Percentiles rank a stretch among this genome's conserved stretches.
Evolutionary conservation across 2,888 invertebrate species (phyloP).

Genomic region (Rhagonycha fulva): DNA sequence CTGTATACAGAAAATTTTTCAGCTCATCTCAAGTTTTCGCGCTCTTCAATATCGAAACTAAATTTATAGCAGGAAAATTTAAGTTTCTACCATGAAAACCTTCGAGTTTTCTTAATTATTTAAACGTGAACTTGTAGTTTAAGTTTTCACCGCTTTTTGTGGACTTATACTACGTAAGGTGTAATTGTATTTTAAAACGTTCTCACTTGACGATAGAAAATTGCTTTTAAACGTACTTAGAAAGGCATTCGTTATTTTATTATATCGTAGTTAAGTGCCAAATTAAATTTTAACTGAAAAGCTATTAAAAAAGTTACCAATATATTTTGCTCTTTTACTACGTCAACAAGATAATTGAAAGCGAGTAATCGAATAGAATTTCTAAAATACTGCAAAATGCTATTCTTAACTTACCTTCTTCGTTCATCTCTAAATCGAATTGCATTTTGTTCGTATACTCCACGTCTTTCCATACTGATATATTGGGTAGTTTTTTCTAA

Average conservation of each 20-base stretch:
- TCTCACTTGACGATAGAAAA: background rate
- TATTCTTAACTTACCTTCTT: background rate
- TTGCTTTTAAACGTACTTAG: background rate
- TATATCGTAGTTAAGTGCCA: background rate
- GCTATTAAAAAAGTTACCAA: background rate
- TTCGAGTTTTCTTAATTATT: background rate
- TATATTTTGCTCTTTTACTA: background rate
- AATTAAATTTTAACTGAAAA: background rate
- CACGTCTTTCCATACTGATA: too few relatives aligned
- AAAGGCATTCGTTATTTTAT: background rate
- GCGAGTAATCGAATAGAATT: background rate
- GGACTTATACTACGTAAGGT: background rate
- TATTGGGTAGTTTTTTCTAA: too few relatives aligned
- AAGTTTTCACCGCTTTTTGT: background rate
- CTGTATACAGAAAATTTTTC: background rate
- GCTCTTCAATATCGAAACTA: background rate
- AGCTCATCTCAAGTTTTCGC: background rate
- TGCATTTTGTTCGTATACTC: background rate
- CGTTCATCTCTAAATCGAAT: background rate
- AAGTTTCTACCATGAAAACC: background rate
- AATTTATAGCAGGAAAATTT: background rate
- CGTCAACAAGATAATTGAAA: background rate
- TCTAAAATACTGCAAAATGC: background rate
- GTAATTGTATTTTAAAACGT: background rate
- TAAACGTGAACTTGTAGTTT: background rate